These are phyloP conservation scores for Rhopalosiphum maidis DNA, from an alignment of 1,140 invertebrate genomes.

Conservation along the genomic window DNA sequence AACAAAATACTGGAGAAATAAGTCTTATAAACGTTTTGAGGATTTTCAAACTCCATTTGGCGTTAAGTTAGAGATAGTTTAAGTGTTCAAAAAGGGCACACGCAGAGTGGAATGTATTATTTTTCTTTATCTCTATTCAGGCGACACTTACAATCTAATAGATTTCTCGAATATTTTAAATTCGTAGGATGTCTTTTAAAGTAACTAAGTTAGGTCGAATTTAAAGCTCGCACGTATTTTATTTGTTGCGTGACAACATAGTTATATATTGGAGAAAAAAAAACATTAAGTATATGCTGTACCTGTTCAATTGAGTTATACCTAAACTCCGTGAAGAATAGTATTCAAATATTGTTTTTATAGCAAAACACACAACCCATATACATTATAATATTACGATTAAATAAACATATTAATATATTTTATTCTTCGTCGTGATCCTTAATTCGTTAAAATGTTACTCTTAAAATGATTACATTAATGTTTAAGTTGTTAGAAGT, in stretches of 20 bases:
- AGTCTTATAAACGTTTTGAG: slow-evolving; percentile 35
- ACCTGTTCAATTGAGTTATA: neutral
- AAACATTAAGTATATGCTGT: neutral
- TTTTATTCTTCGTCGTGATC: neutral
- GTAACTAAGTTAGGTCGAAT: neutral
- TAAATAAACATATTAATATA: neutral
- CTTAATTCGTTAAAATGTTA: neutral
- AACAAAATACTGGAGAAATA: neutral
- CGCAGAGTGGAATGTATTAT: neutral
- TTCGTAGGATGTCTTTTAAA: neutral
- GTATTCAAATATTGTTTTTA: neutral
- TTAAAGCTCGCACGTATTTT: neutral
- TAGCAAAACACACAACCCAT: neutral
- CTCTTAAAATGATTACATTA: neutral
- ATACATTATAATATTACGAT: too few species aligned
- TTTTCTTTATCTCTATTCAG: neutral
- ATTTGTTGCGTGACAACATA: neutral
- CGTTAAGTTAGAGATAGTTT: neutral
- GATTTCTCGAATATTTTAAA: slow-evolving; percentile 17
- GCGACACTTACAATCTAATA: neutral
- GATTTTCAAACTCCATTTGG: neutral
- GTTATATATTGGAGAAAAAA: neutral
- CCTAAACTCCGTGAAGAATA: neutral
- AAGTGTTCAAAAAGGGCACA: neutral
- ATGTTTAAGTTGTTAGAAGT: neutral